Evolutionary conservation across 2,797 vertebrate genomes (phyloP).

Genomic region (Nyctalus aviator): DNA sequence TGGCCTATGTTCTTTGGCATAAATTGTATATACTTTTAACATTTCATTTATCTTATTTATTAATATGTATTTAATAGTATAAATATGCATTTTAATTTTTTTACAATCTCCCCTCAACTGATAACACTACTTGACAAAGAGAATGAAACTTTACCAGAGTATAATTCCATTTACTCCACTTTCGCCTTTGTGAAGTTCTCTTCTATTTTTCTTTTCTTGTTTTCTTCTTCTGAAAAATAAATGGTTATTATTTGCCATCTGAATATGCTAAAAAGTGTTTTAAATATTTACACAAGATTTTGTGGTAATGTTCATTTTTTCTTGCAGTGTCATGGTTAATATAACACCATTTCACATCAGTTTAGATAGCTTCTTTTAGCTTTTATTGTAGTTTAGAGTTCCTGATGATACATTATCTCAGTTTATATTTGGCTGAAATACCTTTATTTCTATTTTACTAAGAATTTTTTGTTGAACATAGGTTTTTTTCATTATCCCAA

Average conservation of each 20-base stretch:
- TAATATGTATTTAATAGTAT: background rate
- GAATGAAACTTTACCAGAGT: background rate
- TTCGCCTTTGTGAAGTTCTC: background rate
- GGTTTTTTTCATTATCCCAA: background rate
- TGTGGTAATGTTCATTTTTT: background rate
- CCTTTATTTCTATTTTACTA: background rate
- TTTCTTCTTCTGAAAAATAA: background rate
- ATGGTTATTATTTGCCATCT: background rate
- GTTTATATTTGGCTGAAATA: background rate
- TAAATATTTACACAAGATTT: background rate
- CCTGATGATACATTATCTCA: background rate
- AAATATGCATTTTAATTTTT: background rate
- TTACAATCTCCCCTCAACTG: background rate
- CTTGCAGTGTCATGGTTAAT: background rate
- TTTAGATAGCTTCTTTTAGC: background rate
- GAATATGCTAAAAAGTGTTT: background rate
- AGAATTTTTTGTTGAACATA: background rate
- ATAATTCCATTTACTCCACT: background rate
- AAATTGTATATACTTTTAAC: background rate
- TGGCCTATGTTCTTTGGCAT: background rate
- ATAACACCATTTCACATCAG: background rate
- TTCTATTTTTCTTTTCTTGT: background rate
- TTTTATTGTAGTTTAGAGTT: background rate
- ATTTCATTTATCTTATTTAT: background rate
- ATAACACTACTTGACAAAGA: background rate